Conservation (phyloP, 53 echinoderm and acorn worm species). For the Zoroaster sp. region DNA sequence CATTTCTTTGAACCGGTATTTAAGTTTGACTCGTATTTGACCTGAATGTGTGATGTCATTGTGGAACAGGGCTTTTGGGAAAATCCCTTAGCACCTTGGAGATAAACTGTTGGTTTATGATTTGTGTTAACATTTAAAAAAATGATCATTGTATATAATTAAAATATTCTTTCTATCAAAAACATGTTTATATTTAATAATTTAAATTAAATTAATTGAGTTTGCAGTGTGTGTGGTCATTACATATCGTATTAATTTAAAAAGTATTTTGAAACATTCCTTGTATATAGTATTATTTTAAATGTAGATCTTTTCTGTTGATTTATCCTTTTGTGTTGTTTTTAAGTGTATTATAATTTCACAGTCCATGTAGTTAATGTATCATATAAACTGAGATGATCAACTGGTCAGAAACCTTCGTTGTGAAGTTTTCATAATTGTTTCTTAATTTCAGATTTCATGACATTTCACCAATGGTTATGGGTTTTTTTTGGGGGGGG, state of each 20-base stretch:
- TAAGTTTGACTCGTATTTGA: too few relatives aligned
- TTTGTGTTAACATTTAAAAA: too few relatives aligned
- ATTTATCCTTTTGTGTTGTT: neutral
- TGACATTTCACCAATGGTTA: too few relatives aligned
- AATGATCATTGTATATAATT: slow-evolving; percentile 23
- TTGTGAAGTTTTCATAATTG: too few relatives aligned
- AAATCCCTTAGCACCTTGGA: too few relatives aligned
- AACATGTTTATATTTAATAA: neutral
- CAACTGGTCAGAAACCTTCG: too few relatives aligned
- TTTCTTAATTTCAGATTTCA: too few relatives aligned
- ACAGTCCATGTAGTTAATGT: neutral
- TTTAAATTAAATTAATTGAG: neutral
- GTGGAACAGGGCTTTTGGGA: too few relatives aligned
- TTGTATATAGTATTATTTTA: neutral
- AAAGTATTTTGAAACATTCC: slow-evolving; percentile 20
- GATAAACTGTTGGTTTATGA: neutral
- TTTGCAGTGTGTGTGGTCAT: neutral
- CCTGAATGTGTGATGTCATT: neutral
- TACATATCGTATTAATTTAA: neutral
- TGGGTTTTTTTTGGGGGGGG: too few relatives aligned
- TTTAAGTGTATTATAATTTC: neutral
- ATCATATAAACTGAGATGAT: too few relatives aligned
- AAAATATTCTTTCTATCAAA: neutral
- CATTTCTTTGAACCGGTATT: too few relatives aligned
- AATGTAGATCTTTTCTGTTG: neutral